A percentile compares a stretch with the other conserved stretches of the same genome.
phyloP scores from a whole-genome alignment of 2,113 vertebrate species.

The Dasyprocta punctata region DNA sequence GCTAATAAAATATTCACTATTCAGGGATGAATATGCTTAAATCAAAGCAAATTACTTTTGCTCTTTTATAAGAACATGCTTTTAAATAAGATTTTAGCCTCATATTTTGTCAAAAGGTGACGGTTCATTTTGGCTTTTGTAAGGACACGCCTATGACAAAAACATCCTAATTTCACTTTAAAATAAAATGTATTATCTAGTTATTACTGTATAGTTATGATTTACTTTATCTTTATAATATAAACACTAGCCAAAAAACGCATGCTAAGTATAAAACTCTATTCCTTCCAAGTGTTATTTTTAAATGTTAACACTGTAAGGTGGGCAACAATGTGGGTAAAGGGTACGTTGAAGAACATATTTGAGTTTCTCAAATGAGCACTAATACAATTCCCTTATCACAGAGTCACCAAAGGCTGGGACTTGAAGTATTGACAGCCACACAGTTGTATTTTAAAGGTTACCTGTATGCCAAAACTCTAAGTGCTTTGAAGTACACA shows the following conservation, averaged over 20 bases:
- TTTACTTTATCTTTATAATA: slow-evolving; percentile 56
- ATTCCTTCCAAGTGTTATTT: background rate
- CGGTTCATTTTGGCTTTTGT: slow-evolving; percentile 47
- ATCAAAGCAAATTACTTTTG: slow-evolving; percentile 75
- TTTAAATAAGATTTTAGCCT: slow-evolving; percentile 71
- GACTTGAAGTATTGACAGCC: slow-evolving; percentile 72
- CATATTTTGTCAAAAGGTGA: slow-evolving; percentile 73
- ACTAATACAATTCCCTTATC: slow-evolving; percentile 42
- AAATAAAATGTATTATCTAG: slow-evolving; percentile 23
- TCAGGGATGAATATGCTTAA: slow-evolving; percentile 68
- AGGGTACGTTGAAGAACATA: background rate
- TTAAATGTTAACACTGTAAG: background rate
- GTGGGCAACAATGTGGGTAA: background rate
- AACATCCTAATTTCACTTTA: slow-evolving; percentile 20
- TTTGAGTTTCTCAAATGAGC: background rate
- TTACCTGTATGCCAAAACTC: slow-evolving; percentile 72
- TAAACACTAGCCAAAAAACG: slow-evolving; percentile 30
- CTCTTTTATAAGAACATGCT: slow-evolving; percentile 62
- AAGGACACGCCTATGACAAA: slow-evolving; percentile 35
- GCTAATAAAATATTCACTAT: slow-evolving; percentile 78
- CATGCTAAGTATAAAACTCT: slow-evolving; percentile 35
- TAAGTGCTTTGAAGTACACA: slow-evolving; percentile 27
- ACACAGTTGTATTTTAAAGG: slow-evolving; percentile 74
- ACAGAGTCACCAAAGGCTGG: background rate
- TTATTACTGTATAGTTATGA: background rate